Evolutionary conservation across 2,888 invertebrate genomes (phyloP), one percentile per base, ranked within the genome.

Genomic region (Siphonodentalium dalli): DNA sequence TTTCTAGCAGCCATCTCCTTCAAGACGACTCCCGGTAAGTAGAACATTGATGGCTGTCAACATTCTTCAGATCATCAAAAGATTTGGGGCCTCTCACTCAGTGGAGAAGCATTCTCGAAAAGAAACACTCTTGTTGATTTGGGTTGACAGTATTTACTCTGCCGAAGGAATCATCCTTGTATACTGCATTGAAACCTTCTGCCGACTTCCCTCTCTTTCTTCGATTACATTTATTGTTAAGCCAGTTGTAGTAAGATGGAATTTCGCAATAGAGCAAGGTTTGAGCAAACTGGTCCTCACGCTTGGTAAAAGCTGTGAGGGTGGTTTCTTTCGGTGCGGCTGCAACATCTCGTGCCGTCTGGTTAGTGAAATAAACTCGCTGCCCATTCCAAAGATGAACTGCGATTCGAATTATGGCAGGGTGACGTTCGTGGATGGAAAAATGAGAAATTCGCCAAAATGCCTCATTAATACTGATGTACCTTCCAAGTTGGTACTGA

Each of bases 381-480:
- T n/a, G n/a, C n/a, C n/a, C n/a, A n/a, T n/a, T n/a, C n/a, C n/a
- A n/a, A n/a, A n/a, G 3, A 64, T 35, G 18, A 65, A 59, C 24
- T 66, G 46, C 15, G 71, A 74, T 47, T 61, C 26, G 13, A n/a
- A n/a, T n/a, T n/a, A n/a, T n/a, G n/a, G n/a, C n/a, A n/a, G n/a
- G n/a, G n/a, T n/a, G n/a, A n/a, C 66, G 43, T 49, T 74, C 68
- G 61, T 77, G 77, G 41, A 79, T 53, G 47, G 66, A 46, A 69
- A 75, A 76, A 43, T 64, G 62, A 45, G 72, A 67, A 24, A 79
- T 61, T 27, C 74, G 46, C 77, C 78, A 43, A n/a, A n/a, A n/a
- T n/a, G n/a, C n/a, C n/a, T n/a, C n/a, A n/a, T n/a, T n/a, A n/a
- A n/a, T n/a, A n/a, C 70, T 69, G 5, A 80, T 69, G 63, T 78